Evolutionary conservation across 2,797 vertebrate species (phyloP).

Genomic region (Emys orbicularis): DNA sequence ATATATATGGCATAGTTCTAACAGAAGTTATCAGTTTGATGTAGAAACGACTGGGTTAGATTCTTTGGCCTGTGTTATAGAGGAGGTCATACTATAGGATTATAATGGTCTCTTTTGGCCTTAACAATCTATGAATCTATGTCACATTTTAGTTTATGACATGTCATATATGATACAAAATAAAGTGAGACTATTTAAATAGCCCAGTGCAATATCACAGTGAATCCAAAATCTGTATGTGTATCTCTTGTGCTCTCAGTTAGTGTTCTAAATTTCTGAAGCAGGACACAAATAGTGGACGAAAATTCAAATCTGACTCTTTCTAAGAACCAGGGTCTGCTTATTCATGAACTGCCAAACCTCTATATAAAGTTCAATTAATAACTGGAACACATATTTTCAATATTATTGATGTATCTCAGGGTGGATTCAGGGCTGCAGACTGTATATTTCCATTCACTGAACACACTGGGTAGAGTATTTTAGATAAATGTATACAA

Average conservation of each 20-base stretch:
- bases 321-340: neutral
- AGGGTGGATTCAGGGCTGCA: neutral
- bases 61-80: neutral
- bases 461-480: neutral
- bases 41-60: neutral
- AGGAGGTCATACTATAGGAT: neutral
- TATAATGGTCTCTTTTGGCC: neutral
- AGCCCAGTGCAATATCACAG: neutral
- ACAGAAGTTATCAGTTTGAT: neutral
- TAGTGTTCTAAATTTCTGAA: neutral
- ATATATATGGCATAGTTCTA: neutral
- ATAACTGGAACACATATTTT: neutral
- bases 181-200: neutral
- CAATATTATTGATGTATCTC: neutral
- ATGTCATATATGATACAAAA: fast-evolving
- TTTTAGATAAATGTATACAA: slow-evolving; percentile 34
- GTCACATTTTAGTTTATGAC: neutral
- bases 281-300: neutral
- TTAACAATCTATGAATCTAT: neutral
- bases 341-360: neutral
- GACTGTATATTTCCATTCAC: neutral
- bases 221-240: neutral
- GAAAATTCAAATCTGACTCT: neutral
- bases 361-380: neutral
- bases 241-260: neutral